Conservation (phyloP, 2,113 vertebrate species). For the Benitochromis conjunctus region DNA sequence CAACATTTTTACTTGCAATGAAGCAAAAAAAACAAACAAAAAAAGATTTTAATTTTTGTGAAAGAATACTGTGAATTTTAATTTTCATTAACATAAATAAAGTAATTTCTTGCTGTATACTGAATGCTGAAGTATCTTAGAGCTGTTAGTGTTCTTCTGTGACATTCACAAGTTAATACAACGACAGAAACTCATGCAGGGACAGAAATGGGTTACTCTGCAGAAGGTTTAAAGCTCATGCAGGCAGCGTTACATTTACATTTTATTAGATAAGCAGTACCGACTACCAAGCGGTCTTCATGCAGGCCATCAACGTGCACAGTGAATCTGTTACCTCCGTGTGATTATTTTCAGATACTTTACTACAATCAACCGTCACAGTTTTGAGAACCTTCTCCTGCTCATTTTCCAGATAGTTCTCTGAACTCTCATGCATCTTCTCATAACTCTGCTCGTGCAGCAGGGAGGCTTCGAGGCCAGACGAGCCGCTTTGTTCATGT, state of each 20-base stretch:
- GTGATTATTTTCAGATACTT: neutral
- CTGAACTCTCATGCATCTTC: neutral
- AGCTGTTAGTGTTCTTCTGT: neutral
- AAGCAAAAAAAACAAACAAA: rapidly evolving
- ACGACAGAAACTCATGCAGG: neutral
- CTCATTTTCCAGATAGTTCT: neutral
- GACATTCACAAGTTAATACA: neutral
- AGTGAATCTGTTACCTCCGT: slow-evolving; percentile 10
- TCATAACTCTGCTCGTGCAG: neutral
- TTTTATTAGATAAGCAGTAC: neutral
- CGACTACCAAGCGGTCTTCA: neutral
- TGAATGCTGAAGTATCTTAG: neutral
- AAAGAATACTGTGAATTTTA: neutral
- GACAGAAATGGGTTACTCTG: neutral
- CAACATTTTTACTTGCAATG: neutral
- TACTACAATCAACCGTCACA: neutral
- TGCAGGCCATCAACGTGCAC: neutral
- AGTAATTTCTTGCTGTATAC: neutral
- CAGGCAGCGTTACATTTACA: neutral
- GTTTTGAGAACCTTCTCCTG: neutral
- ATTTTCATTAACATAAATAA: neutral
- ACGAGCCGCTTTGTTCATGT: neutral
- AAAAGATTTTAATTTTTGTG: neutral
- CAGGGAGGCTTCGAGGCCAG: neutral
- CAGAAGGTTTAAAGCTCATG: neutral